Evolutionary conservation across 1,140 invertebrate species (phyloP), one percentile per base, ranked within the genome.

Genomic region (Triops cancriformis): DNA sequence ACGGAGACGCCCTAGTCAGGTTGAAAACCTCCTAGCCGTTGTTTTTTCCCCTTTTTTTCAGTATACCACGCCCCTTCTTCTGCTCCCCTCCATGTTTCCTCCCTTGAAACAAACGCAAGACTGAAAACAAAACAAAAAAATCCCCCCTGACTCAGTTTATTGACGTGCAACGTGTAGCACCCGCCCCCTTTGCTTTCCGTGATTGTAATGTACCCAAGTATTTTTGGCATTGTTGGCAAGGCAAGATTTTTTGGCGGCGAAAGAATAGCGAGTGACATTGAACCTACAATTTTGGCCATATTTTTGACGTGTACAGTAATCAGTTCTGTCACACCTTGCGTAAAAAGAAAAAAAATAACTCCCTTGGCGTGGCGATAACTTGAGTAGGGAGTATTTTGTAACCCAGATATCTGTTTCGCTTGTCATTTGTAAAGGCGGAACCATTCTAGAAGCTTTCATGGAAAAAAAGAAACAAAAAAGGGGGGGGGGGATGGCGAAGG

Each of bases 111-210:
- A 18, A 37, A 64, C 51, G 23, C 51, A 64, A 64, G 51, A 64
- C 14, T 18, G 51, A 64, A 37, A 37, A 37, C 31, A 64, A 37
- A 37, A 37, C 31, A 64, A 64, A 64, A 64, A 64, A n/a, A 6
- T 18, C 51, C 14, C 7, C 51, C 51, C 14, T 64, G 51, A 64
- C 51, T 64, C 51, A 18, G 51, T 64, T 64, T 64, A 64, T 64
- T 64, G 51, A 64, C 51, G 51, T 64, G 51, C 51, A 23, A 64
- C 51, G 51, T 64, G 51, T 64, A 64, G 51, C 51, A 64, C 51
- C 51, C 51, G 51, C 51, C 51, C 51, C 51, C 51, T 23, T 37
- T 64, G 23, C 51, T 64, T 64, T 64, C 51, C 51, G 23, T 64
- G 14, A 23, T 64, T 64, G 51, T 64, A 64, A 64, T 64, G 23